Evolutionary conservation across 2,888 invertebrate species (phyloP).

Genomic region (Amiota minor): DNA sequence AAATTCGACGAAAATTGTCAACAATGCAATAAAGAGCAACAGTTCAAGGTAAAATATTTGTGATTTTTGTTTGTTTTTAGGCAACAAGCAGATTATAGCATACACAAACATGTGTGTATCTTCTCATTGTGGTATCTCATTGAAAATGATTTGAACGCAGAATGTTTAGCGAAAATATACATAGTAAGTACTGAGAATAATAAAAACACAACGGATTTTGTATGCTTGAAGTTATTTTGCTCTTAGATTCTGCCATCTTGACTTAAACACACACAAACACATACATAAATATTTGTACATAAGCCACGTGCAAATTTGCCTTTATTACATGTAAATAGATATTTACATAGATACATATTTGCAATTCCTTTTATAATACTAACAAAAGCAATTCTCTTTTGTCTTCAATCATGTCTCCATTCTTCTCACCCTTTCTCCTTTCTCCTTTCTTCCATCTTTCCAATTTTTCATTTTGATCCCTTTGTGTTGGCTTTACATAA

Average conservation of each 20-base stretch:
- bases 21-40: slow-evolving; percentile 33
- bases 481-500: not conserved
- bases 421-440: not conserved
- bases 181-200: not conserved
- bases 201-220: not conserved
- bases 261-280: not conserved
- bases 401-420: too few relatives aligned
- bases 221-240: not conserved
- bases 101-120: too few relatives aligned
- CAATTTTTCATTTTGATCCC: not conserved
- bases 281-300: too few relatives aligned
- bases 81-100: not conserved
- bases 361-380: not conserved
- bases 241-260: not conserved
- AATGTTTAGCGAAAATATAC: not conserved
- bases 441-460: not conserved
- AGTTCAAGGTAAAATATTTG: slow-evolving; percentile 27
- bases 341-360: slow-evolving; percentile 7
- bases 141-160: too few relatives aligned
- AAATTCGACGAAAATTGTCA: slow-evolving; percentile 19
- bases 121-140: too few relatives aligned
- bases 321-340: slow-evolving; percentile 2
- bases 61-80: slow-evolving; percentile 3
- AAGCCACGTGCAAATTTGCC: not conserved
- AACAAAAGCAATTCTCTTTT: too few relatives aligned